Evolutionary conservation across 2,888 invertebrate genomes (phyloP).

Genomic region (Philereme vetulata): DNA sequence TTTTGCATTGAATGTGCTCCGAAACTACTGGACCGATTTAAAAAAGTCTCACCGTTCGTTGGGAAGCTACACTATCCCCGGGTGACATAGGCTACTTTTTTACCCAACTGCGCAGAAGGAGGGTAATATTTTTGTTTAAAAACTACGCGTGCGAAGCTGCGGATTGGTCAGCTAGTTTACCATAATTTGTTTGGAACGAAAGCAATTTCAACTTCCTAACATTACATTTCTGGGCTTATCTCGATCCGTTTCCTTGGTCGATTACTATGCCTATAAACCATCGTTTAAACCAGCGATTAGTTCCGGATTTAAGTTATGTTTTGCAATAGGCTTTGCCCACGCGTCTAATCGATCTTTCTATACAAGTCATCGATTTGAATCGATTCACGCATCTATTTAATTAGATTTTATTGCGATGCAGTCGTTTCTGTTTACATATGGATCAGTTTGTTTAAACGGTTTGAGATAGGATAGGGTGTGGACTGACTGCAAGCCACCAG

Average conservation of each 20-base stretch:
- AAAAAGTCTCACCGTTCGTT: too few species aligned
- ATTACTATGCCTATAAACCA: constrained; percentile 49
- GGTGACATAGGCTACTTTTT: too few species aligned
- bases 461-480: constrained; percentile 44
- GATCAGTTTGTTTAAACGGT: constrained; percentile 50
- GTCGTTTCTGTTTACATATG: constrained; percentile 50
- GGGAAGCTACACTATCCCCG: too few species aligned
- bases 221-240: constrained; percentile 34
- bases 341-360: constrained; percentile 56
- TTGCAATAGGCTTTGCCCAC: constrained; percentile 58
- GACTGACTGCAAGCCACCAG: constrained; percentile 47
- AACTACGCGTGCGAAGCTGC: too few species aligned
- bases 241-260: constrained; percentile 44
- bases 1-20: too few species aligned
- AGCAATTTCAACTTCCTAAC: constrained; percentile 22
- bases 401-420: constrained; percentile 51
- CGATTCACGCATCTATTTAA: constrained; percentile 54
- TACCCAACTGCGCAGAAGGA: too few species aligned
- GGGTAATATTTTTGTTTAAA: too few species aligned
- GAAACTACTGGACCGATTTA: too few species aligned
- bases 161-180: too few species aligned
- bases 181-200: background rate
- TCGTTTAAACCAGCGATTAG: constrained; percentile 59
- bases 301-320: constrained; percentile 58
- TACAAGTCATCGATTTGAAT: constrained; percentile 59